Evolutionary conservation across 2,888 invertebrate genomes (phyloP).

Genomic region (Cataglyphis livida): DNA sequence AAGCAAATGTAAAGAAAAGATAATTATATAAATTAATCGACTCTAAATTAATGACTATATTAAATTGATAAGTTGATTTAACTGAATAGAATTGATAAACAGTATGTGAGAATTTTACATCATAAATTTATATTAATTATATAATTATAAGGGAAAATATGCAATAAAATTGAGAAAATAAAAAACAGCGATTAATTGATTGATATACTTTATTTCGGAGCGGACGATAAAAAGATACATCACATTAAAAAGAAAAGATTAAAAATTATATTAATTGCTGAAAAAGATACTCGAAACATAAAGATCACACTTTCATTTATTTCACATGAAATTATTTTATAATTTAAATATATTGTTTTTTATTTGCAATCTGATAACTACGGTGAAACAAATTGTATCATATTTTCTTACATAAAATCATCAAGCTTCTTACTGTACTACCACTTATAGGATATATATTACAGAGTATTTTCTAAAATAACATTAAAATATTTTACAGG

Average conservation of each 20-base stretch:
- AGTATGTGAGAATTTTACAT: not conserved
- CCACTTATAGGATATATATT: not conserved
- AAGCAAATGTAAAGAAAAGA: not conserved
- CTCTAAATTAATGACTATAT: not conserved
- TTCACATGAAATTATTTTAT: not conserved
- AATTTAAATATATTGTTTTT: not conserved
- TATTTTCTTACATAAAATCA: not conserved
- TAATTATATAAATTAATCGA: not conserved
- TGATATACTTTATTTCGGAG: not conserved
- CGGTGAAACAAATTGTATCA: not conserved
- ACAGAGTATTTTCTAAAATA: not conserved
- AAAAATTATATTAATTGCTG: not conserved
- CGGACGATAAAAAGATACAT: not conserved
- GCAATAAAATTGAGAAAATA: not conserved
- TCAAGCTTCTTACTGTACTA: not conserved
- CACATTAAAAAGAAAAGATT: not conserved
- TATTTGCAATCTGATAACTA: too few species aligned
- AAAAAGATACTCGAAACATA: not conserved
- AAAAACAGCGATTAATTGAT: not conserved
- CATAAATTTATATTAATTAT: not conserved
- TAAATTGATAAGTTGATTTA: constrained; percentile 11
- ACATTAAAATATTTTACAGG: not conserved
- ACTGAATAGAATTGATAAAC: not conserved
- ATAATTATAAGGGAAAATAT: not conserved
- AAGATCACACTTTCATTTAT: not conserved